A percentile compares a stretch with the other conserved stretches of the same genome.
These are phyloP conservation scores for Erethizon dorsatum DNA, from an alignment of 2,797 vertebrate species.

Conservation along the genomic window DNA sequence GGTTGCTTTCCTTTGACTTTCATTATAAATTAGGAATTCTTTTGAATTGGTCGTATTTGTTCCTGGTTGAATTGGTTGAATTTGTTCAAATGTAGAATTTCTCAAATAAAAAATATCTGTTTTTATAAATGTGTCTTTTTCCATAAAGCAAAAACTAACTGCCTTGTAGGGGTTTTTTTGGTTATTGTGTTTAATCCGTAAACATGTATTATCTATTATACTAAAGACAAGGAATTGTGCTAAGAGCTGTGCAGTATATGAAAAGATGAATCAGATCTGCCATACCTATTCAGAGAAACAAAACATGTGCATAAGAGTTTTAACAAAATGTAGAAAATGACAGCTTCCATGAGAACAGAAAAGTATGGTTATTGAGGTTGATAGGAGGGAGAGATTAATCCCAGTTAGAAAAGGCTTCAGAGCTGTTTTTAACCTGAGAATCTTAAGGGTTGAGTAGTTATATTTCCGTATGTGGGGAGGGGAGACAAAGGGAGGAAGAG, in stretches of 20 bases:
- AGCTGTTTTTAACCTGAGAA: not conserved
- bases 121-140: slow-evolving; percentile 51
- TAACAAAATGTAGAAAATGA: slow-evolving; percentile 63
- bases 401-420: not conserved
- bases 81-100: slow-evolving; percentile 35
- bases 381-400: not conserved
- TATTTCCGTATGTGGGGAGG: not conserved
- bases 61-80: no score
- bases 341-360: slow-evolving; percentile 59
- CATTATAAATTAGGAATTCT: slow-evolving; percentile 3
- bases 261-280: slow-evolving; percentile 62
- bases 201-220: not conserved
- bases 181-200: slow-evolving; percentile 28
- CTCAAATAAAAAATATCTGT: not conserved
- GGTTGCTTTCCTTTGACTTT: not conserved
- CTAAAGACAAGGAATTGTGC: not conserved
- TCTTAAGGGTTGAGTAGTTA: not conserved
- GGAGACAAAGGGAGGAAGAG: no score
- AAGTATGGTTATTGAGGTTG: not conserved
- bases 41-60: not conserved
- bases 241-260: not conserved
- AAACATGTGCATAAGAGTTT: slow-evolving; percentile 6
- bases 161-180: not conserved
- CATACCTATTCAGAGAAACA: slow-evolving; percentile 41
- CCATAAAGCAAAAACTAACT: not conserved